phyloP scores from a whole-genome alignment of 2,113 vertebrate genomes.

The Tyrannus savana region DNA sequence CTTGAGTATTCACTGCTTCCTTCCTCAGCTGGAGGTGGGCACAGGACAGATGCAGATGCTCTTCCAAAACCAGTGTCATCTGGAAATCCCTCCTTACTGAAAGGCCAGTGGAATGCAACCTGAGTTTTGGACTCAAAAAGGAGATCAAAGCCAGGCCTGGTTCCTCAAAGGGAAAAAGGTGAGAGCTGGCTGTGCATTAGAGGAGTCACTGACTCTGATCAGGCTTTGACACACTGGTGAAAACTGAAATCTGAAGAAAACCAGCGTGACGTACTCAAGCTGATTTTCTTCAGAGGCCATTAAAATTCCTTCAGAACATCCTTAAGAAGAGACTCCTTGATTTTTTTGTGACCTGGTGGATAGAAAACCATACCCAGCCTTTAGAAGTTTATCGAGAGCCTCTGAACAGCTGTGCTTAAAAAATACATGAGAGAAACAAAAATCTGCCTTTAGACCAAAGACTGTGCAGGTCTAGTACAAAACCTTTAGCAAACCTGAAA shows the following conservation, averaged over 20 bases:
- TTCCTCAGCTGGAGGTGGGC: background rate
- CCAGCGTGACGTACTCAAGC: background rate
- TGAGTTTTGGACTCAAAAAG: background rate
- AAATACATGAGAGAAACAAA: background rate
- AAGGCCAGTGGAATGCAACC: background rate
- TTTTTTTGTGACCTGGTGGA: background rate
- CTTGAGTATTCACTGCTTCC: background rate
- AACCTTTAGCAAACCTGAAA: background rate
- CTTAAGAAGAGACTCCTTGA: background rate
- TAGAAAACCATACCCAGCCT: fast-evolving
- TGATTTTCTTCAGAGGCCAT: background rate
- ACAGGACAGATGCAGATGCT: fast-evolving
- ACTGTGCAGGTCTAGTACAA: background rate
- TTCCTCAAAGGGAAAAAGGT: background rate
- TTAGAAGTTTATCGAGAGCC: background rate
- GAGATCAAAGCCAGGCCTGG: background rate
- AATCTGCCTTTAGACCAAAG: background rate
- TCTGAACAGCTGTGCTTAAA: background rate
- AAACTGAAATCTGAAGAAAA: background rate
- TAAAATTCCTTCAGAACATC: background rate
- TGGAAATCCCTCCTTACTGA: background rate
- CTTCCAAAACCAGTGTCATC: background rate
- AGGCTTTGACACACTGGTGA: background rate
- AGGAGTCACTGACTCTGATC: background rate
- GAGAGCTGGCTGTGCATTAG: background rate